Evolutionary conservation across 2,113 vertebrate genomes (phyloP), one percentile per base, ranked within the genome.

Genomic region (Salvator merianae): DNA sequence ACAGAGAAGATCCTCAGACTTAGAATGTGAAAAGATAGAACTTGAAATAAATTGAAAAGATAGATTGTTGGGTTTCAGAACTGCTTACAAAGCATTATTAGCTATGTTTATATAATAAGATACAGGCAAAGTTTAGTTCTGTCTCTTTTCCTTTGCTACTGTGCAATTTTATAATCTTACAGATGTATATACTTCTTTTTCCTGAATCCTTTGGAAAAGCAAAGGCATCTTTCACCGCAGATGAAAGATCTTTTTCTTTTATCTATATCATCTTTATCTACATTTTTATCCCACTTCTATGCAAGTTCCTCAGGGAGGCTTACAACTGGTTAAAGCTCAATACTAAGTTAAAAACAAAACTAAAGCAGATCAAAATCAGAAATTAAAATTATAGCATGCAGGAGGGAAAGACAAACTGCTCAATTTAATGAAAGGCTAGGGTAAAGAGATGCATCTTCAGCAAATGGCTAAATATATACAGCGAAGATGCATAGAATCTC

Each of bases 1-100:
- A 53, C 50, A 9, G 47, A 53, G 50, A 53, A 71, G 65, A 79
- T 83, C 78, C 82, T 70, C 91, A 86, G 68, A 28, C 32, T 9
- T n/a, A 24, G 0, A 1, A n/a, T 73, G 77, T 71, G 18, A 38
- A 79, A 30, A 69, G 47, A 18, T 13, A 81, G 0, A 85, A 4
- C 43, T 28, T 86, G 18, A 6, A 72, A 32, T 13, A 82, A 82
- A 0, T 0, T 2, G 71, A 28, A 38, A 1, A 13, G 3, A 30
- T 1, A 18, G 0, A 68, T 36, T 55, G 43, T 73, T 63, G 75
- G 62, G 34, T 80, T 74, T 85, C 28, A 55, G 40, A 75, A 68
- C 10, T 14, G n/a, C 63, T 28, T 24, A 70, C 59, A 36, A 40
- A 77, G 65, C 26, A 75, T 55, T 30, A 18, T 55, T 38, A 18